Evolutionary conservation across 2,797 vertebrate genomes (phyloP), one percentile per base, ranked within the genome.

Genomic region (Thamnophis elegans): DNA sequence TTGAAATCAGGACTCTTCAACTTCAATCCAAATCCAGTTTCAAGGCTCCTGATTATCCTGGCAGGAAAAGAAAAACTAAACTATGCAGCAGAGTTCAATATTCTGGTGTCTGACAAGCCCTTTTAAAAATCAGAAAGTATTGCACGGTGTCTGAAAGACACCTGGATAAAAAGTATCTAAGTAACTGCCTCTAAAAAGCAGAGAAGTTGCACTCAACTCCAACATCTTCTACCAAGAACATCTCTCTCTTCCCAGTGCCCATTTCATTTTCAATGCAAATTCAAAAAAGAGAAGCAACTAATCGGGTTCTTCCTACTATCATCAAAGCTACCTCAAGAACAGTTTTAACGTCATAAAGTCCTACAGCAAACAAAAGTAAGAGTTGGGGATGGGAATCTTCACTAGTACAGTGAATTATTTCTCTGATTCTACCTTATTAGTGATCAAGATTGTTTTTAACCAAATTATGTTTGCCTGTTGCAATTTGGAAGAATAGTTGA

Each of bases 71-170:
- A 55, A 28, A 54, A 86, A 32, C 42, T 9, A 73, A 78, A 78
- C 42, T 82, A 89, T 89, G 91, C 60, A 91, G 88, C 73, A 85
- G 87, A 91, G 54, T 60, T 68, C 85, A 47, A 85, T 88, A 86
- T 36, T 87, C 53, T 88, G 86, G 86, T 68, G 26, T 90, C 89
- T 59, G 65, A 53, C 59, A 89, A 91, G 89, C 91, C 91, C 93
- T 91, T 92, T 86, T 88, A 89, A 92, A 92, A 93, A 89, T 85
- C 88, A 92, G 73, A 91, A 94, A 91, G 59, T 94, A 94, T 94
- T 94, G 93, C 93, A 94, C 89, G 86, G 86, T 94, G 91, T 94
- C 86, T 85, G 59, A 89, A 94, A 91, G 89, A 86, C 68, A 85
- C 93, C 93, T 92, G 91, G 93, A 92, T 94, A 88, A 91, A 90